These are phyloP conservation scores for Pogonocichla stellata DNA, from an alignment of 2,113 vertebrate genomes.

Conservation along the genomic window DNA sequence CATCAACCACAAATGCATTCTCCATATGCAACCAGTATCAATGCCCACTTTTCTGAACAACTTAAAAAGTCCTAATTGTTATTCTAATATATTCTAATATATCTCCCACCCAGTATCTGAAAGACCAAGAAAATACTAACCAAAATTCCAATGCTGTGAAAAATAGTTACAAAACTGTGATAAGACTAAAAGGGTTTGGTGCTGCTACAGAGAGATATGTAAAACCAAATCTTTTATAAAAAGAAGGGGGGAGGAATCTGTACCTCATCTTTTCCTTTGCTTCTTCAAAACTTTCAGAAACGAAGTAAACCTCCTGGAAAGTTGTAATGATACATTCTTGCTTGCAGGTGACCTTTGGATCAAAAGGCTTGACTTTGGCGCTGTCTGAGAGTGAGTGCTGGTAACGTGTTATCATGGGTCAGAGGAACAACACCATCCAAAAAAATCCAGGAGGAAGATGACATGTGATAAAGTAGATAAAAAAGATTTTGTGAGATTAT, in stretches of 20 bases:
- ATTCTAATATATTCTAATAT: too few relatives aligned
- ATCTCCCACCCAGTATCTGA: not conserved
- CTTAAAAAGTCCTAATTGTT: not conserved
- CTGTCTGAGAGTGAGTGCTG: conserved; percentile 89
- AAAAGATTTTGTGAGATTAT: not conserved
- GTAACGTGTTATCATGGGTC: not conserved
- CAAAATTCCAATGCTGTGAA: not conserved
- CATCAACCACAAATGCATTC: not conserved
- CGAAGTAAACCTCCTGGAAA: conserved; percentile 94
- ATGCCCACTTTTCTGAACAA: not conserved
- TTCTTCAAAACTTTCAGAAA: conserved; percentile 95
- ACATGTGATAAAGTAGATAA: not conserved
- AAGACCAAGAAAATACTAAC: not conserved
- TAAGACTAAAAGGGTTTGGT: not conserved
- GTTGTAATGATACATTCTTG: conserved; percentile 96
- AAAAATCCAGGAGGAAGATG: not conserved
- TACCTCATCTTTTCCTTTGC: conserved; percentile 97
- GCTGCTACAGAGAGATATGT: not conserved
- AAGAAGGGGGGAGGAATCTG: too few relatives aligned
- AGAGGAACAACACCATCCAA: not conserved
- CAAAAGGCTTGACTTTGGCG: conserved; percentile 89
- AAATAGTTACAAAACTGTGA: not conserved
- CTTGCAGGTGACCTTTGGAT: conserved; percentile 88
- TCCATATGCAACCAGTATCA: not conserved
- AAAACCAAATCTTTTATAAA: not conserved